A percentile compares a stretch with the other conserved stretches of the same genome.
Conservation (phyloP, 2,888 invertebrate species). For the Acleris literana region DNA sequence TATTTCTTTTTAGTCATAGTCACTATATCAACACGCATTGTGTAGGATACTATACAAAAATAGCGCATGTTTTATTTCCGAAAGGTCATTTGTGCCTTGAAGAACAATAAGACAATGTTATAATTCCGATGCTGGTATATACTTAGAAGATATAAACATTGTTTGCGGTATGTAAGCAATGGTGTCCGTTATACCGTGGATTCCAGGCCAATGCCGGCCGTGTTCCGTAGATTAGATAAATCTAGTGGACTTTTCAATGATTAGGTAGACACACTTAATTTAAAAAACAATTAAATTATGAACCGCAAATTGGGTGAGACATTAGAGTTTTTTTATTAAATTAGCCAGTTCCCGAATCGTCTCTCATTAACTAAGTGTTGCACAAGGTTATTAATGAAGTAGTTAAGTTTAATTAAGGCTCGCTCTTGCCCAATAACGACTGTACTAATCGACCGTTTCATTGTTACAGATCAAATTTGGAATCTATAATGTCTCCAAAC, state of each 20-base stretch:
- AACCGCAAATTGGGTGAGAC: constrained; percentile 9
- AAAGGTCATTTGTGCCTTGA: constrained; percentile 46
- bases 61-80: constrained; percentile 45
- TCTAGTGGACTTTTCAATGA: not conserved
- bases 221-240: not conserved
- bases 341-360: constrained; percentile 11
- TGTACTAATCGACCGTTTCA: constrained; percentile 37
- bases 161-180: constrained; percentile 16
- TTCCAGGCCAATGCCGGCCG: not conserved
- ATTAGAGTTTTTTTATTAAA: constrained; percentile 22
- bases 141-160: constrained; percentile 31
- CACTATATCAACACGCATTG: constrained; percentile 29
- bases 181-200: constrained; percentile 5
- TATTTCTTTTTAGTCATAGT: constrained; percentile 10
- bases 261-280: not conserved
- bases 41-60: constrained; percentile 33
- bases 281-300: constrained; percentile 6
- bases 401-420: constrained; percentile 1
- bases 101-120: constrained; percentile 61
- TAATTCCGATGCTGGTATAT: constrained; percentile 48
- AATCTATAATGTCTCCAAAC: constrained; percentile 55
- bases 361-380: constrained; percentile 18
- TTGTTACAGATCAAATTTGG: constrained; percentile 59
- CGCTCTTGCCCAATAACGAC: constrained; percentile 38
- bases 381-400: constrained; percentile 20